Conservation (phyloP, 1,140 invertebrate genomes). For the Dufourea novaeangliae region DNA sequence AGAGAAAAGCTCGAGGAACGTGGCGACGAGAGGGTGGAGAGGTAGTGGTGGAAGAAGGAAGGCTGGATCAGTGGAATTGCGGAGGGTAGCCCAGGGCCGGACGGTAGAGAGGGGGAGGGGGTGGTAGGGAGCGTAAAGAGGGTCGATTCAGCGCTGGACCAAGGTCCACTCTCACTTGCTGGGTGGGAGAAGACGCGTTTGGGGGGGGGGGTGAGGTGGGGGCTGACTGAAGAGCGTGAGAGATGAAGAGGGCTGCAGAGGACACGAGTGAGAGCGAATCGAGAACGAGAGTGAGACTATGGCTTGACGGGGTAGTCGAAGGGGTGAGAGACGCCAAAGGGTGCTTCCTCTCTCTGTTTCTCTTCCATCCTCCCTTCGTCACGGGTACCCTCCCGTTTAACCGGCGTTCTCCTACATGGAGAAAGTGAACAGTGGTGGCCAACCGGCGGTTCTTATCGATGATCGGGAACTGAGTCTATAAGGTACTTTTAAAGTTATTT, state of each 20-base stretch:
- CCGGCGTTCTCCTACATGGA: conserved; percentile 48
- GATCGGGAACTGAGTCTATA: neutral
- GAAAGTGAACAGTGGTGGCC: conserved; percentile 79
- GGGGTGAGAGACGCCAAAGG: conserved; percentile 78
- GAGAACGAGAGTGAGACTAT: conserved; percentile 79
- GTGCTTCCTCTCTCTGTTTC: conserved; percentile 64
- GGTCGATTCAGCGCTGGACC: conserved; percentile 80
- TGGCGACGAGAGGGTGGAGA: conserved; percentile 29
- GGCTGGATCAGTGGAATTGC: conserved; percentile 57
- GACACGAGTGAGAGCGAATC: conserved; percentile 73
- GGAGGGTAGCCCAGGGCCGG: conserved; percentile 39
- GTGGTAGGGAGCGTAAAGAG: conserved; percentile 67
- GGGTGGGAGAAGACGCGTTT: conserved; percentile 61
- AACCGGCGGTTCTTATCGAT: conserved; percentile 51
- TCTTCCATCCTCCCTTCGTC: neutral
- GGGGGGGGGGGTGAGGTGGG: conserved; percentile 43
- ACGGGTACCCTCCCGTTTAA: conserved; percentile 17
- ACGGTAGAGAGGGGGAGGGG: conserved; percentile 16
- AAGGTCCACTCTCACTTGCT: conserved; percentile 79
- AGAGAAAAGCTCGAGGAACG: conserved; percentile 54
- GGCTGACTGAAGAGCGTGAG: conserved; percentile 48
- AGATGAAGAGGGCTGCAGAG: conserved; percentile 56
- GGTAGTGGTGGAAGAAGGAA: conserved; percentile 55
- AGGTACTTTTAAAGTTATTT: neutral
- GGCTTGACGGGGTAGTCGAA: conserved; percentile 61